A percentile compares a stretch with the other conserved stretches of the same genome.
Evolutionary conservation across 2,888 invertebrate species (phyloP).

Genomic region (Chalcosyrphus nemorum): DNA sequence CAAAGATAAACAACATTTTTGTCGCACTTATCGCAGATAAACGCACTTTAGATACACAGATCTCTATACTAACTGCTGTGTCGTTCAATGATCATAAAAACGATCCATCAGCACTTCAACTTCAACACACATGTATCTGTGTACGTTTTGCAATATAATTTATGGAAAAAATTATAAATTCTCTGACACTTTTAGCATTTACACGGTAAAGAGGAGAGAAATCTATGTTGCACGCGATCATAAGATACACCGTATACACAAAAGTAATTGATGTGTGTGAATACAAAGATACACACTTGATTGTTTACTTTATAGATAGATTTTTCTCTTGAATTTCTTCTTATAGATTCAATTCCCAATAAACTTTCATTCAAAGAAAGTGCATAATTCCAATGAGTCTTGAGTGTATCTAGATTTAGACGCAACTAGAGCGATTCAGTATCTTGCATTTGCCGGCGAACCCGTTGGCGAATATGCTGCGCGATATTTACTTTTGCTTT

Average conservation of each 20-base stretch:
- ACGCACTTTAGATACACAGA: neutral
- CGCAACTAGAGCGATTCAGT: neutral
- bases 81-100: conserved; percentile 32
- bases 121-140: neutral
- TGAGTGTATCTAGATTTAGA: neutral
- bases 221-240: conserved; percentile 26
- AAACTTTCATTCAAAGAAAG: conserved; percentile 47
- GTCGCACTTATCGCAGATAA: conserved; percentile 31
- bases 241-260: neutral
- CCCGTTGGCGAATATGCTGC: conserved; percentile 19
- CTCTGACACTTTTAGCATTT: conserved; percentile 9
- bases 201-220: conserved; percentile 17
- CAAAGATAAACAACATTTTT: conserved; percentile 7
- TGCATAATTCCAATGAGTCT: conserved; percentile 21
- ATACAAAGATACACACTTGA: conserved; percentile 3
- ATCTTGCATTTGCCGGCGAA: conserved; percentile 15
- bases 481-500: no score
- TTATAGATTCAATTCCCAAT: conserved; percentile 25
- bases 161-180: conserved; percentile 9
- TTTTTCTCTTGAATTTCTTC: conserved; percentile 27
- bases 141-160: conserved; percentile 37
- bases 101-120: conserved; percentile 27
- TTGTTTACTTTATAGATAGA: conserved; percentile 1
- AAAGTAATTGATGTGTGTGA: neutral
- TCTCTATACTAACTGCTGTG: neutral